Base-by-base conservation (phyloP, 2,113 vertebrate genomes). In the Gambusia holbrooki region DNA sequence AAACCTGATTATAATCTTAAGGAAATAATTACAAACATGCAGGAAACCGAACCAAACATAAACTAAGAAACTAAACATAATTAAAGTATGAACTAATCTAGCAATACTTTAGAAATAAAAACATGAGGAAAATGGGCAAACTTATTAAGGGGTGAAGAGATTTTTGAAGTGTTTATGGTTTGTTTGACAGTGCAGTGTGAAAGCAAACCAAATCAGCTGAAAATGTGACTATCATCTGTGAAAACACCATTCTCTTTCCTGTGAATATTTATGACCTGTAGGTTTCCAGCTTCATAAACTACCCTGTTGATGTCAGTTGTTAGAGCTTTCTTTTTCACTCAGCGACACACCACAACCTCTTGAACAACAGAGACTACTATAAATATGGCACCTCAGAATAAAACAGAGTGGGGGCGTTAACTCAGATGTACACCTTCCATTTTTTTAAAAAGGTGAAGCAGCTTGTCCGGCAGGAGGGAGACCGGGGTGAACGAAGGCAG, bases 281-380 rank as follows among this genome's bases (percentile, higher is more conserved):
- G 0, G 15, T 48, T 48, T 48, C 1, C 11, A 10, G 45, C 4
- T 35, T 58, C 58, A 76, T 28, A 61, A 61, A 61, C 28, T 83
- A 69, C 69, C 66, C 74, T 63, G 40, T 3, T 70, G 73, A 80
- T 66, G 33, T 72, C 10, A 1, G 2, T 42, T 5, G 42, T 27
- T 25, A 14, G 12, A 45, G 37, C 27, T 37, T 15, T 32, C 32
- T 70, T 74, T 11, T 45, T 71, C 29, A 35, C 28, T 0, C 0
- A 17, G 27, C 30, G 51, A 70, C 19, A 35, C 0, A 0, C 2
- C 19, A 42, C 32, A 45, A 15, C 22, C 48, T 77, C 60, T 81
- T 89, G 83, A 81, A 64, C 60, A 79, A 68, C 65, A 82, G 69
- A 76, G 51, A 62, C 70, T 67, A 61, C 42, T n/a, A 54, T 71